Percentiles rank a stretch among this genome's conserved stretches.
These are phyloP conservation scores for Uria lomvia DNA, from an alignment of 2,113 vertebrate genomes.

Conservation along the genomic window DNA sequence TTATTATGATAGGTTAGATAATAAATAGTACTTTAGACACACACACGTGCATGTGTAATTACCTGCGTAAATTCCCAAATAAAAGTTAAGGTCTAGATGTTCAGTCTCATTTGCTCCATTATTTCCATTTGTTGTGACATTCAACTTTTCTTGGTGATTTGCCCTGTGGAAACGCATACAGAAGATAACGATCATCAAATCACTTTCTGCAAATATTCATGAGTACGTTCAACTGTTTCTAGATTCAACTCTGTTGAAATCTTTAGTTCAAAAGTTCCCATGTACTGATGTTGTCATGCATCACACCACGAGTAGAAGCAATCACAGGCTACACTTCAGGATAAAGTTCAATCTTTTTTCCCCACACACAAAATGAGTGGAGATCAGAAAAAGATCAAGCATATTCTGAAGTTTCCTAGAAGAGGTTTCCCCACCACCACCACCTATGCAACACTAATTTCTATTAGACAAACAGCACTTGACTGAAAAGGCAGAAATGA, in stretches of 20 bases:
- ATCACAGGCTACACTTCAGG: neutral
- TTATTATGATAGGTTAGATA: neutral
- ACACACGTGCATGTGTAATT: neutral
- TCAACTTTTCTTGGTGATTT: conserved; percentile 65
- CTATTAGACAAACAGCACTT: neutral
- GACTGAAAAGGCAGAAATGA: neutral
- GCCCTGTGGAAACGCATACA: conserved; percentile 68
- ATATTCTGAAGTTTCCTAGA: neutral
- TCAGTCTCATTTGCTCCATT: conserved; percentile 40
- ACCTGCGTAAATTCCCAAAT: conserved; percentile 92
- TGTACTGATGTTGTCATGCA: neutral
- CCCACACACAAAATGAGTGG: neutral
- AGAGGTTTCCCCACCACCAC: neutral
- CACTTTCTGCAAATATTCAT: neutral
- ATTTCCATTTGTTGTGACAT: conserved; percentile 54
- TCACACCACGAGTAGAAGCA: neutral
- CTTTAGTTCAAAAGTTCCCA: neutral
- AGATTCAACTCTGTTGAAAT: neutral
- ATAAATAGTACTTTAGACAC: neutral
- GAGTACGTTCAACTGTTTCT: neutral
- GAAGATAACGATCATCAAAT: neutral
- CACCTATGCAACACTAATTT: neutral
- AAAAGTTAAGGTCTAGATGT: conserved; percentile 81
- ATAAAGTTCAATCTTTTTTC: neutral
- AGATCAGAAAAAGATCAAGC: neutral